These are phyloP conservation scores for Nyctalus aviator DNA, from an alignment of 2,797 vertebrate species.

Conservation along the genomic window DNA sequence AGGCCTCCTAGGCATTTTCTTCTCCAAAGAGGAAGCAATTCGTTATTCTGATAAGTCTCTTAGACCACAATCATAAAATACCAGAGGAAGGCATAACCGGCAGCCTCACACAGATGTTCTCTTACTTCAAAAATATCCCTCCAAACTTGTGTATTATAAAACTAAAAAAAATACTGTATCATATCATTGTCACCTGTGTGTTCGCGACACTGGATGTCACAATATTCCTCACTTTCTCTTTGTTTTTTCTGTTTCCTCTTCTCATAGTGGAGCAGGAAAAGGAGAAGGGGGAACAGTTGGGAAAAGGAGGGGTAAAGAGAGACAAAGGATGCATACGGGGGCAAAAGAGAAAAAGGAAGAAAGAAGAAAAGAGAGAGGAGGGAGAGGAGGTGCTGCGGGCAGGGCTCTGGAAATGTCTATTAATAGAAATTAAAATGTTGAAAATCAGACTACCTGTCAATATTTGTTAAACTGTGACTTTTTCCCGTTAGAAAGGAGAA, in stretches of 20 bases:
- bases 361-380: neutral
- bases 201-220: neutral
- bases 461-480: neutral
- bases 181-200: neutral
- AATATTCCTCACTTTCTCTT: neutral
- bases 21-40: neutral
- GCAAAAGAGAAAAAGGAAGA: neutral
- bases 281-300: neutral
- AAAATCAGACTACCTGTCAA: neutral
- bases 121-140: neutral
- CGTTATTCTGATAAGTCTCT: conserved; percentile 20
- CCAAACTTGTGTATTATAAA: neutral
- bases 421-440: neutral
- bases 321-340: rapidly evolving
- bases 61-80: neutral
- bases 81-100: neutral
- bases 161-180: neutral
- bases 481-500: conserved; percentile 6
- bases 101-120: neutral
- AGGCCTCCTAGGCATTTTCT: neutral
- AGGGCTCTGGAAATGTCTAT: neutral
- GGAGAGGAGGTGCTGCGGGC: rapidly evolving
- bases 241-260: neutral
- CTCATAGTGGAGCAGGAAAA: neutral
- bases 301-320: neutral